Base-by-base conservation (phyloP, 2,113 vertebrate genomes). In the Pomatostomus ruficeps region DNA sequence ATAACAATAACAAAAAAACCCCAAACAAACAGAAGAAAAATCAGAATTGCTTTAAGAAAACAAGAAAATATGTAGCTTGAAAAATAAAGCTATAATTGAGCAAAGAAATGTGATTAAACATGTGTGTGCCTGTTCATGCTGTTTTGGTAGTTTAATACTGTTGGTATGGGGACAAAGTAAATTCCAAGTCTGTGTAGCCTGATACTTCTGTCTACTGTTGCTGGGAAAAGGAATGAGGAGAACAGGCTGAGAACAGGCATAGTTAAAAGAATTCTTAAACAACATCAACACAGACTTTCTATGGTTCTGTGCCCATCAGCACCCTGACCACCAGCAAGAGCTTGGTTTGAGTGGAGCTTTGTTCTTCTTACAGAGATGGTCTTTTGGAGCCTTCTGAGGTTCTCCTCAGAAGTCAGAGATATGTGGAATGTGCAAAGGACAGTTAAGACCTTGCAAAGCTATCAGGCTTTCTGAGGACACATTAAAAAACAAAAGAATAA, bases 1-100 rank as follows among this genome's bases (percentile, higher is more conserved):
- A 18, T 31, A 29, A 29, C 1, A 1, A 29, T 25, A 15, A 18
- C 1, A 11, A 35, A 33, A 21, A 15, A 57, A 18, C 8, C 25
- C 6, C 8, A 11, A 29, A 19, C 11, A 15, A 35, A 29, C 24
- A 38, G n/a, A 22, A 12, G 11, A 5, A 6, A 54, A 13, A 11
- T 62, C 23, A 67, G 66, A 68, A 79, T 65, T 78, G 5, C 3
- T 16, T 81, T 62, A 66, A 72, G 31, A 42, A 78, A 63, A 51
- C 4, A 6, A 36, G 11, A 36, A 33, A 61, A 25, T 28, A 3
- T 31, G 4, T 43, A 48, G 24, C 9, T 77, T 67, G 4, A 28
- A 76, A 72, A 79, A 33, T 26, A 40, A 76, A 33, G 7, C 14
- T 65, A 8, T 38, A 74, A 38, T 33, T 84, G 51, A 74, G 16